Evolutionary conservation across 1,140 invertebrate species (phyloP).

Genomic region (Conus ventricosus): DNA sequence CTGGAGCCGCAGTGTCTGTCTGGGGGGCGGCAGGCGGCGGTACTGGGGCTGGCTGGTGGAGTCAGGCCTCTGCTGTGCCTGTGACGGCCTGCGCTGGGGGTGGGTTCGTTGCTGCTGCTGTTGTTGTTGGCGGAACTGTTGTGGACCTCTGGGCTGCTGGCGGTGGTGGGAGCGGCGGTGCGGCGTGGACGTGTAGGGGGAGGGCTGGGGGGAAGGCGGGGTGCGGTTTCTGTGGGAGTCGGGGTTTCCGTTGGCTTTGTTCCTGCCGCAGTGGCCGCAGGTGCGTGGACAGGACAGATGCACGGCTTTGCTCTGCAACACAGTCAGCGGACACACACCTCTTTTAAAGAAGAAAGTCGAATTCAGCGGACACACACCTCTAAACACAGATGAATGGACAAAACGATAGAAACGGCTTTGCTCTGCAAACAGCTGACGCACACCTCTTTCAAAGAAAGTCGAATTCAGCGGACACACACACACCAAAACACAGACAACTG

Average conservation of each 20-base stretch:
- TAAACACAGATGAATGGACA: too few relatives aligned
- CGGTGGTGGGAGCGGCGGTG: neutral
- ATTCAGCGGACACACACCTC: too few relatives aligned
- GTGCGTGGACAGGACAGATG: conserved; percentile 30
- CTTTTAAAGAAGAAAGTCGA: too few relatives aligned
- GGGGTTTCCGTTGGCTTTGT: neutral
- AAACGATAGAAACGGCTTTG: too few relatives aligned
- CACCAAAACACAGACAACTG: too few relatives aligned
- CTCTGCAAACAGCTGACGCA: too few relatives aligned
- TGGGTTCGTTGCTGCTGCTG: neutral
- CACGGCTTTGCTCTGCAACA: conserved; percentile 31
- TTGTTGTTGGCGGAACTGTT: neutral
- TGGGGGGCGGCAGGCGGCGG: neutral
- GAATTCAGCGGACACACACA: too few relatives aligned
- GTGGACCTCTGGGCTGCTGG: neutral
- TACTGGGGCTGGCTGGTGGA: neutral
- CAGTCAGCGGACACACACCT: neutral
- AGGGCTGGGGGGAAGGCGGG: neutral
- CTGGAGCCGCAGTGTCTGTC: neutral
- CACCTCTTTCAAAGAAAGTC: too few relatives aligned
- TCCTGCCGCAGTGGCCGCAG: conserved; percentile 25
- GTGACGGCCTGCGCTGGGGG: neutral
- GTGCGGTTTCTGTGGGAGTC: neutral
- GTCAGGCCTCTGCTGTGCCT: neutral
- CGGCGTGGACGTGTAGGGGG: neutral